Evolutionary conservation across 64 coral and sea anemone species (phyloP).

Genomic region (Pachyseris speciosa): DNA sequence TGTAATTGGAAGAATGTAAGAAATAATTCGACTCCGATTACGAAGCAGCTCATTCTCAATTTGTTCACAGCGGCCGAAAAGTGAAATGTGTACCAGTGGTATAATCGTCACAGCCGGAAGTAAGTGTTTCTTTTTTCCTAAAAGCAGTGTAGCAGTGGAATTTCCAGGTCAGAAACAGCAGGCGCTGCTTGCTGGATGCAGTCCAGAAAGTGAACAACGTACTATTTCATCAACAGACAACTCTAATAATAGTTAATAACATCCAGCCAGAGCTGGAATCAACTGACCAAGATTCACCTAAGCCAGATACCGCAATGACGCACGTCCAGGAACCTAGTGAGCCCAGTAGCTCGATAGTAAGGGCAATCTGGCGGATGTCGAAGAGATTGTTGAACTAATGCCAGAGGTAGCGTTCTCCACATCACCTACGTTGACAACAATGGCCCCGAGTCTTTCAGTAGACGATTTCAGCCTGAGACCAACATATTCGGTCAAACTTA

Average conservation of each 20-base stretch:
- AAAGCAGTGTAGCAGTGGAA: background rate
- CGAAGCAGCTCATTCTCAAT: slow-evolving; percentile 6
- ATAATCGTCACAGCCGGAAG: background rate
- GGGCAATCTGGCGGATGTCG: too few species aligned
- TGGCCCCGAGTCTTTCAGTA: too few species aligned
- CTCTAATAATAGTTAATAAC: background rate
- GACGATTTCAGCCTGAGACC: too few species aligned
- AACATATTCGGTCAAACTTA: too few species aligned
- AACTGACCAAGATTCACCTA: background rate
- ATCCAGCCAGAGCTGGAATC: background rate
- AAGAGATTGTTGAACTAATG: too few species aligned
- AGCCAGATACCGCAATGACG: too few species aligned
- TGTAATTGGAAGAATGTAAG: background rate
- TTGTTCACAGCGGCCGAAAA: slow-evolving; percentile 19
- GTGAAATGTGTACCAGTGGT: background rate
- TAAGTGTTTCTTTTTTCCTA: background rate
- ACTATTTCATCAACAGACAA: background rate
- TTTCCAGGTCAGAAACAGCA: background rate
- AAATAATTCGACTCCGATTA: background rate
- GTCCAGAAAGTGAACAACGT: background rate
- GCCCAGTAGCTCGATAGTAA: too few species aligned
- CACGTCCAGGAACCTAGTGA: too few species aligned
- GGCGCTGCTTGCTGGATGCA: background rate
- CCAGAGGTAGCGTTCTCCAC: too few species aligned
- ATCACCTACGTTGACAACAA: too few species aligned